A percentile compares a stretch with the other conserved stretches of the same genome.
phyloP scores from a whole-genome alignment of 2,113 vertebrate genomes.

The Notarius quadriscutis region DNA sequence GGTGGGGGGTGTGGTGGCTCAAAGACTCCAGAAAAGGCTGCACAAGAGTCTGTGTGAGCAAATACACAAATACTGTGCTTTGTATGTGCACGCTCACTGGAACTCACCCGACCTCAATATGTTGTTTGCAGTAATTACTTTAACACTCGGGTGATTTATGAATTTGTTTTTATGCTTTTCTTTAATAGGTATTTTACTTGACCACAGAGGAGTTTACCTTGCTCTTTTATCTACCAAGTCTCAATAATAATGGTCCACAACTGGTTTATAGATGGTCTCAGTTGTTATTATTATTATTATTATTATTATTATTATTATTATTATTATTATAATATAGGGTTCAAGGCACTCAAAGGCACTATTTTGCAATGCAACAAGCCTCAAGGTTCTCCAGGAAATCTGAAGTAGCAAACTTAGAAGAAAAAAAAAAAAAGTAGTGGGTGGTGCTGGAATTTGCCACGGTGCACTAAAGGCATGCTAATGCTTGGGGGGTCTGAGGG shows the following conservation, averaged over 20 bases:
- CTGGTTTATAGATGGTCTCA: not conserved
- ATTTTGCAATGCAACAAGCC: not conserved
- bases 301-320: no score
- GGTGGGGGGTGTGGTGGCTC: not conserved
- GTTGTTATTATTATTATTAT: no score
- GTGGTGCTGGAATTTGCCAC: no score
- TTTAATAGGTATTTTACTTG: no score
- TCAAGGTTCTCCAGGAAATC: no score
- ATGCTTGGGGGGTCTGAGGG: no score
- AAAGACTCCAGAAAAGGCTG: not conserved
- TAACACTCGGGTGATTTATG: not conserved
- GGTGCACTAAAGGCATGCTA: no score
- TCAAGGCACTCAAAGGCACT: not conserved
- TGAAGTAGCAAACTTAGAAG: no score
- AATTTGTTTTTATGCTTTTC: not conserved
- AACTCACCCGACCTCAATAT: not conserved
- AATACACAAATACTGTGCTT: not conserved
- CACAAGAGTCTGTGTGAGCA: not conserved
- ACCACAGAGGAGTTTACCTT: no score
- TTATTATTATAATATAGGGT: no score
- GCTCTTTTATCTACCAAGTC: no score
- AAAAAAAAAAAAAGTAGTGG: no score
- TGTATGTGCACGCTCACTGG: not conserved
- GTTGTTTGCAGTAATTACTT: not conserved
- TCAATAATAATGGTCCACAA: not conserved